phyloP scores from a whole-genome alignment of 2,888 invertebrate genomes.

The Tiliacea citrago region DNA sequence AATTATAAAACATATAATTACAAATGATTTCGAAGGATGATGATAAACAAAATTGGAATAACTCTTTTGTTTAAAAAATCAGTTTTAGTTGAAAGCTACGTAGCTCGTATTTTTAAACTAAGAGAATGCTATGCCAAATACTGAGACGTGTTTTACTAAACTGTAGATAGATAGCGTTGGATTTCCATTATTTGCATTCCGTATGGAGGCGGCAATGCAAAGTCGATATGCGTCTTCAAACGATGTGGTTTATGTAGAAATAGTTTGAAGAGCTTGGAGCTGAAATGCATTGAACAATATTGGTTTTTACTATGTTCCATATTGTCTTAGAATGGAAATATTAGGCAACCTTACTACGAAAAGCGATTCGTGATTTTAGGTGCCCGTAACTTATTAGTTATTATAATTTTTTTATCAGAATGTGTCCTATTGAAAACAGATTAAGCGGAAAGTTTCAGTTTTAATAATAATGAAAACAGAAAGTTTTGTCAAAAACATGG shows the following conservation, averaged over 20 bases:
- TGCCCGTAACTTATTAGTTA: background rate
- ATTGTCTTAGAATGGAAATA: background rate
- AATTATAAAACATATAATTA: too few relatives aligned
- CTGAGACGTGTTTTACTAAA: constrained; percentile 27
- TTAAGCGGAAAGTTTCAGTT: background rate
- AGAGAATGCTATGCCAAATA: constrained; percentile 22
- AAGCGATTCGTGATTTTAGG: background rate
- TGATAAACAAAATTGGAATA: too few relatives aligned
- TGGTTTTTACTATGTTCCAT: background rate
- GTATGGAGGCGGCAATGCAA: constrained; percentile 42
- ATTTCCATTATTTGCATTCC: constrained; percentile 54
- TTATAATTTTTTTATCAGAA: background rate
- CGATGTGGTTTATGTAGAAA: constrained; percentile 46
- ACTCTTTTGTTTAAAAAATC: background rate
- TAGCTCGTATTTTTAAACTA: constrained; percentile 9
- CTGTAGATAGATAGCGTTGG: constrained; percentile 25
- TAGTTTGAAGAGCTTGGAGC: constrained; percentile 26
- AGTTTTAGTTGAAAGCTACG: background rate
- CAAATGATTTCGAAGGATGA: too few relatives aligned
- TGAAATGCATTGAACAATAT: constrained; percentile 37
- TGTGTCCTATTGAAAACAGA: background rate
- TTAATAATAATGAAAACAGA: background rate
- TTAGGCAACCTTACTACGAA: background rate
- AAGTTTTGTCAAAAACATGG: background rate
- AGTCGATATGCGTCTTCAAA: constrained; percentile 45